A percentile compares a stretch with the other conserved stretches of the same genome.
These are phyloP conservation scores for Cyclophora albipunctata DNA, from an alignment of 2,888 invertebrate species.

Conservation along the genomic window DNA sequence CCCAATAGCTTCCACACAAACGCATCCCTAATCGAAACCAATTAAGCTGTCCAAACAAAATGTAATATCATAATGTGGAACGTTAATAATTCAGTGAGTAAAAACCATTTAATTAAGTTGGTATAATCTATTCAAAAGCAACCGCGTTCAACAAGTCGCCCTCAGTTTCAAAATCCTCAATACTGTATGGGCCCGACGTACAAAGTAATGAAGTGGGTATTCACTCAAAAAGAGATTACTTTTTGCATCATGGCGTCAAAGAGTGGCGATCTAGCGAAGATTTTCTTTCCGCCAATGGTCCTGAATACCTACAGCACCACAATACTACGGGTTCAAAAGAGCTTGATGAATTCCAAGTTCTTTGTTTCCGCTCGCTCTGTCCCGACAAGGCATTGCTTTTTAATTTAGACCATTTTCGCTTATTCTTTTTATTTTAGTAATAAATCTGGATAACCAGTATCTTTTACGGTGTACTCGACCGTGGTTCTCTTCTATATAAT, in stretches of 20 bases:
- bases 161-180: constrained; percentile 45
- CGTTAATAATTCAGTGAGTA: constrained; percentile 30
- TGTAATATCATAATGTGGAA: constrained; percentile 17
- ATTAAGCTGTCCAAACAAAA: constrained; percentile 12
- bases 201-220: constrained; percentile 62
- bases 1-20: too few species aligned
- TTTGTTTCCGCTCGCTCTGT: constrained; percentile 70
- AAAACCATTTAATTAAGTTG: constrained; percentile 51
- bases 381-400: constrained; percentile 71
- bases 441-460: constrained; percentile 55
- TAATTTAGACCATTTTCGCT: constrained; percentile 68
- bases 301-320: constrained; percentile 54
- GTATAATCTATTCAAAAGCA: constrained; percentile 54
- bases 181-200: constrained; percentile 42
- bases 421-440: constrained; percentile 59
- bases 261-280: constrained; percentile 65
- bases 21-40: background rate
- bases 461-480: constrained; percentile 25
- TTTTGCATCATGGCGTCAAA: constrained; percentile 64
- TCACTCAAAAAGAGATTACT: constrained; percentile 48
- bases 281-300: constrained; percentile 64
- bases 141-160: constrained; percentile 59
- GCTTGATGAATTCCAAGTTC: constrained; percentile 69
- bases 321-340: constrained; percentile 68
- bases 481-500: constrained; percentile 4